phyloP scores from a whole-genome alignment of 2,888 invertebrate species.

The Perizoma affinitatum region DNA sequence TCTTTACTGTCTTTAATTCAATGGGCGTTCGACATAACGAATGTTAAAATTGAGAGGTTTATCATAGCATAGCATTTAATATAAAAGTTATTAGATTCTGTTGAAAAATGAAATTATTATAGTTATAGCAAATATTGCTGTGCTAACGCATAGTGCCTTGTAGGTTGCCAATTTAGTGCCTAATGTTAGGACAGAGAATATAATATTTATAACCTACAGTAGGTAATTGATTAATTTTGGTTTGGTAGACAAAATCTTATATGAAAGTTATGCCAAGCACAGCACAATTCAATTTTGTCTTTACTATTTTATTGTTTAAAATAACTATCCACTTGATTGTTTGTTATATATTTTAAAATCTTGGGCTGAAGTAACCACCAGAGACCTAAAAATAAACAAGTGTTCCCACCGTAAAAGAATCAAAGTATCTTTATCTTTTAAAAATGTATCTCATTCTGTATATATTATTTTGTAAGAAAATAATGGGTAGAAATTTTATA shows the following conservation, averaged over 20 bases:
- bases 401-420: constrained; percentile 80
- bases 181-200: constrained; percentile 69
- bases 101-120: constrained; percentile 52
- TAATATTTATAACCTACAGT: constrained; percentile 48
- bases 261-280: constrained; percentile 7
- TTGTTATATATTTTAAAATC: constrained; percentile 29
- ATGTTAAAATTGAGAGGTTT: constrained; percentile 36
- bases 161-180: constrained; percentile 85
- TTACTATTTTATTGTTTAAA: not conserved
- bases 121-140: constrained; percentile 77
- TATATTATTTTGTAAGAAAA: constrained; percentile 58
- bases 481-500: constrained; percentile 48
- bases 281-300: constrained; percentile 8
- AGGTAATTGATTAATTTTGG: constrained; percentile 13
- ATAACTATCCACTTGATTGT: constrained; percentile 5
- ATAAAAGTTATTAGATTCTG: constrained; percentile 43
- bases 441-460: constrained; percentile 63
- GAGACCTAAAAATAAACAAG: constrained; percentile 70
- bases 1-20: constrained; percentile 4
- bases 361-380: constrained; percentile 70
- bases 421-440: constrained; percentile 69
- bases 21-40: constrained; percentile 13
- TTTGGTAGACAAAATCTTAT: not conserved
- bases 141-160: constrained; percentile 85
- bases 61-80: constrained; percentile 32